Conservation (phyloP, 2,113 vertebrate species). For the Eurystomus gularis region DNA sequence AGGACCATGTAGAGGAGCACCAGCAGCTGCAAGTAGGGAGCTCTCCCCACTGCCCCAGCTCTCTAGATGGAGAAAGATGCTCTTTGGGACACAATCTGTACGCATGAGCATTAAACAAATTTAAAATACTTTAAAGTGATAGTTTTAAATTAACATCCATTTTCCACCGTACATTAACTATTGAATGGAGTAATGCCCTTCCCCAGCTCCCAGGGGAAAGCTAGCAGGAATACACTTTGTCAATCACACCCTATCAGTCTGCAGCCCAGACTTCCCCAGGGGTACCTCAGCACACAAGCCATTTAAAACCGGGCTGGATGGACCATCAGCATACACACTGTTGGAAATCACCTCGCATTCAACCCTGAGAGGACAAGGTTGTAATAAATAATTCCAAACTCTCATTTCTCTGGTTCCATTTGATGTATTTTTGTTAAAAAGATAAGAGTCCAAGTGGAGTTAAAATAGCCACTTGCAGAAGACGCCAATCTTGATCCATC, state of each 20-base stretch:
- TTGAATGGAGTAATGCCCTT: neutral
- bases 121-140: neutral
- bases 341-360: neutral
- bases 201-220: neutral
- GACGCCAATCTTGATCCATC: neutral
- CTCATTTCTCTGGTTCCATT: neutral
- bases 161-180: neutral
- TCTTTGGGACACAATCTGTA: neutral
- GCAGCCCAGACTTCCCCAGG: neutral
- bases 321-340: neutral
- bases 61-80: neutral
- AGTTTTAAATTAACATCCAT: neutral
- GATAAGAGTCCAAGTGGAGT: neutral
- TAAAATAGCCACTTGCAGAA: neutral
- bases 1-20: neutral
- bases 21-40: neutral
- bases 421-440: neutral
- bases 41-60: neutral
- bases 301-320: neutral
- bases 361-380: neutral
- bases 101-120: neutral
- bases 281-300: neutral
- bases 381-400: neutral
- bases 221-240: neutral
- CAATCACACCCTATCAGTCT: neutral